Evolutionary conservation across 23 tunicate genomes (phyloP).

Genomic region (Oikopleura vanhoeffeni): DNA sequence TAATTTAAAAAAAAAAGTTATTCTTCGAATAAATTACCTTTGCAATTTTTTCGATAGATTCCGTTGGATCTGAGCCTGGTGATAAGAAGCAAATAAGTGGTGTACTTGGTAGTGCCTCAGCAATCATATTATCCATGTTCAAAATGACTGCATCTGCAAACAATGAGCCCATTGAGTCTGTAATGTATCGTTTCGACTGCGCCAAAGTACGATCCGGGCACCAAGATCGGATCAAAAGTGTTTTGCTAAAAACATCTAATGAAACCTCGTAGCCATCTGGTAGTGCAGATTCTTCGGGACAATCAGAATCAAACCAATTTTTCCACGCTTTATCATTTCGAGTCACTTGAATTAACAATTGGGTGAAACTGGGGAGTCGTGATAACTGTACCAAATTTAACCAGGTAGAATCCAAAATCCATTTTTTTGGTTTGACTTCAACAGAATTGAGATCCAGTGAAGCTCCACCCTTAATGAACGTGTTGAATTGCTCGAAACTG

Average conservation of each 20-base stretch:
- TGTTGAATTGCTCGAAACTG: slow-evolving; percentile 69
- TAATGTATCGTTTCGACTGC: slow-evolving; percentile 86
- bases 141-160: slow-evolving; percentile 80
- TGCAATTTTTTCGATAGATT: slow-evolving; percentile 74
- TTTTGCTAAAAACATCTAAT: slow-evolving; percentile 71
- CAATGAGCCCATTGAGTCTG: slow-evolving; percentile 68
- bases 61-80: slow-evolving; percentile 99
- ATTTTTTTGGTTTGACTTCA: slow-evolving; percentile 93
- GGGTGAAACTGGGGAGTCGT: slow-evolving; percentile 74
- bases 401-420: slow-evolving; percentile 98
- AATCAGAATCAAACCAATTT: slow-evolving; percentile 84
- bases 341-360: slow-evolving; percentile 62
- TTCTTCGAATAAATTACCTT: no score
- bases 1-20: no score
- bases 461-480: slow-evolving; percentile 98
- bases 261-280: slow-evolving; percentile 95
- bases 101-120: slow-evolving; percentile 43
- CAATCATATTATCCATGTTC: slow-evolving; percentile 66
- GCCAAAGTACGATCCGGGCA: slow-evolving; percentile 89
- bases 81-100: slow-evolving; percentile 94
- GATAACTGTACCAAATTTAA: slow-evolving; percentile 81
- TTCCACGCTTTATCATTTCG: slow-evolving; percentile 98
- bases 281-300: slow-evolving; percentile 73
- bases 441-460: slow-evolving; percentile 82
- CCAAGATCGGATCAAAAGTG: slow-evolving; percentile 82